These are phyloP conservation scores for Leptopterna dolabrata DNA, from an alignment of 2,888 invertebrate genomes.

Conservation along the genomic window DNA sequence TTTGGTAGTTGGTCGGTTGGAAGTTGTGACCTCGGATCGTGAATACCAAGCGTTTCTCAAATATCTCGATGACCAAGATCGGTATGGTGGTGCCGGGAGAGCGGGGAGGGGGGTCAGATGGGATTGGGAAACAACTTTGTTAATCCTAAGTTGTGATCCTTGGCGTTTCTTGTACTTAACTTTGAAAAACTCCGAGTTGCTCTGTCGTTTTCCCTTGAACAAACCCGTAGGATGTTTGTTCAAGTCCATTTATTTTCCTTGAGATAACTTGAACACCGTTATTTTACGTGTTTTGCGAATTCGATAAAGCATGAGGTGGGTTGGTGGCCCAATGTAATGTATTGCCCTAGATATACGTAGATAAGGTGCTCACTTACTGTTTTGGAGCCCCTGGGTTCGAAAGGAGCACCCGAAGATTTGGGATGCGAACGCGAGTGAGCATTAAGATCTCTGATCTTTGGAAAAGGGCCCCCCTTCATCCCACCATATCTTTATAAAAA, in stretches of 20 bases:
- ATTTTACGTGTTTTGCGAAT: too few species aligned
- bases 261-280: too few species aligned
- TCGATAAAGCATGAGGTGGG: too few species aligned
- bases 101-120: background rate
- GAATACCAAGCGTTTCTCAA: conserved; percentile 2
- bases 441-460: too few species aligned
- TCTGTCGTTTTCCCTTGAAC: background rate
- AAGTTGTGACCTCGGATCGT: background rate
- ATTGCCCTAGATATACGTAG: too few species aligned
- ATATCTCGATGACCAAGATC: background rate
- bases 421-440: too few species aligned
- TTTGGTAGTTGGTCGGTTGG: background rate
- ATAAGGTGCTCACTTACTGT: too few species aligned
- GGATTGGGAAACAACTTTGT: background rate
- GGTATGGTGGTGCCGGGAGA: background rate
- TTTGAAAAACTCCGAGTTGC: background rate
- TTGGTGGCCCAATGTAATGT: too few species aligned
- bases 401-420: too few species aligned
- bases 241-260: background rate
- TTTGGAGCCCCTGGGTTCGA: too few species aligned
- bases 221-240: background rate
- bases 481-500: too few species aligned
- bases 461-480: too few species aligned
- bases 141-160: background rate
- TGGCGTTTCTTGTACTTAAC: background rate